Conservation (phyloP, 2,113 vertebrate genomes). For the Mastomys coucha region DNA sequence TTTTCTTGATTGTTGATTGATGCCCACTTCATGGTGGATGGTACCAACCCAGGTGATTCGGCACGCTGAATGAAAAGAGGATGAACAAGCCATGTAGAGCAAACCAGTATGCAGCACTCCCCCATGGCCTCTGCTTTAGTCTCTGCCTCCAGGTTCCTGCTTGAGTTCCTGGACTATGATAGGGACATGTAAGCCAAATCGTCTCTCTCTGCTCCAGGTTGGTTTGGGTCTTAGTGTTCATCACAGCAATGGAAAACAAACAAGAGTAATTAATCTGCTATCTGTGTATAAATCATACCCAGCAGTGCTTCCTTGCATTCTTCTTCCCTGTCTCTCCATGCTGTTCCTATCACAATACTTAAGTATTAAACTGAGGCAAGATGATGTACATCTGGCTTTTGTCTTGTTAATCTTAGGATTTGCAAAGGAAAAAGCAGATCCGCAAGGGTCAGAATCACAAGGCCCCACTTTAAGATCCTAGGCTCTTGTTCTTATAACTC, state of each 20-base stretch:
- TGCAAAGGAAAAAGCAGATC: background rate
- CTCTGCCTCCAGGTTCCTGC: background rate
- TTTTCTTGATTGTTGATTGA: background rate
- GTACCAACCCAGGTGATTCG: background rate
- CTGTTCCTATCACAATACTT: conserved; percentile 74
- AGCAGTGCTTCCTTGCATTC: conserved; percentile 45
- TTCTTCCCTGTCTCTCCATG: conserved; percentile 65
- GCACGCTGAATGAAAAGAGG: too few relatives aligned
- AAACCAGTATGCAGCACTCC: background rate
- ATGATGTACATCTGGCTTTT: conserved; percentile 80
- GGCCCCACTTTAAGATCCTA: background rate
- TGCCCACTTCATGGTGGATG: background rate
- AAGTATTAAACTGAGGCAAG: conserved; percentile 80
- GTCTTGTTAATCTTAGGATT: background rate
- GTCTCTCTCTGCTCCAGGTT: background rate
- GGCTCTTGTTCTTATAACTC: background rate
- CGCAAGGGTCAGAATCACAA: background rate
- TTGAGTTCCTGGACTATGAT: background rate
- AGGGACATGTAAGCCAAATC: background rate
- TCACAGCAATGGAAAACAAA: background rate
- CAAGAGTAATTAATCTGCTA: background rate
- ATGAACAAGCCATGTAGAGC: background rate
- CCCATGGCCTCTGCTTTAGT: background rate
- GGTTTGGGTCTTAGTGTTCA: background rate
- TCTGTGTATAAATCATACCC: conserved; percentile 20